Evolutionary conservation across 1,140 invertebrate species (phyloP), one percentile per base, ranked within the genome.

Genomic region (Pseudomyrmex sp.): DNA sequence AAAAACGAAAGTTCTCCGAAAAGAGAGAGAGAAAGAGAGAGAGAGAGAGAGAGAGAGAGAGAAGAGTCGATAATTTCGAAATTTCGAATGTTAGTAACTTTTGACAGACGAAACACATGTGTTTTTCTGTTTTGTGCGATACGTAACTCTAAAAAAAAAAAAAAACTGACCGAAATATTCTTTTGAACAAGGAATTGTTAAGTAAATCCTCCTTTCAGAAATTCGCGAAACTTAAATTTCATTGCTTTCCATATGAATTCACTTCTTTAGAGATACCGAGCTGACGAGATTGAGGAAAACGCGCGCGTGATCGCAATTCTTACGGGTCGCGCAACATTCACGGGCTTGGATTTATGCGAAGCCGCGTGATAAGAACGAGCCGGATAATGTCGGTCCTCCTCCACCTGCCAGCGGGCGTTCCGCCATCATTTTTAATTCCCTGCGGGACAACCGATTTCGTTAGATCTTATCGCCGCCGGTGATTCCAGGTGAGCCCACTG

Each of bases 321-420:
- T 44, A 20, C 15, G 66, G 23, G 68, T 23, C 20, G 50, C 20
- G 50, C 48, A 18, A 20, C 70, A 68, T 46, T 87, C 85, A 77
- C 85, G 85, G 75, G 88, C 85, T 48, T 69, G 77, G 79, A 90
- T 90, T 90, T 83, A 86, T 88, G 84, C 74, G 72, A 61, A 82
- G 68, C 65, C 82, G 56, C 62, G 69, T 88, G 89, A 90, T 90
- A 90, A 90, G 89, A 50, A 76, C 61, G 48, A 44, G 62, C 65
- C 84, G 88, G 88, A 90, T 90, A 90, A 90, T 88, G 56, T 7
- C 89, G 82, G 73, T 82, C 86, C 86, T 84, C 76, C 73, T 63
- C 65, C 85, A 83, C 69, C 68, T 89, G 89, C 89, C 89, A 88
- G 88, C 89, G 82, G 86, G 88, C 62, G 88, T 80, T 66, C 82